Conservation (phyloP, 2,113 vertebrate genomes). For the Stercorarius parasiticus region DNA sequence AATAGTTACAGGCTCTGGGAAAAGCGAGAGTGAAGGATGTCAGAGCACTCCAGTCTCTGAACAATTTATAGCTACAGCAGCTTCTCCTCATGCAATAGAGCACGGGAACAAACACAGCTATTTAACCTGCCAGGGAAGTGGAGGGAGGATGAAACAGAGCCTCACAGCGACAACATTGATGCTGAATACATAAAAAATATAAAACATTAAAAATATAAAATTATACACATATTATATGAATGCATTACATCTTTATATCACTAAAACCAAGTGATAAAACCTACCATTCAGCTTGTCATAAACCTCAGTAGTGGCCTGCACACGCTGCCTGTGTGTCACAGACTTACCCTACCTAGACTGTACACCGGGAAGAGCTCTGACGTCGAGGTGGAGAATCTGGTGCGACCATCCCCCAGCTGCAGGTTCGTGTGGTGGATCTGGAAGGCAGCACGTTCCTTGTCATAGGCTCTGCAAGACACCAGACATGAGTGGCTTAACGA, state of each 20-base stretch:
- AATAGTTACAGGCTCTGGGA: background rate
- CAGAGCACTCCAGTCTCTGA: background rate
- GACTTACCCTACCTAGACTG: background rate
- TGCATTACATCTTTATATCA: background rate
- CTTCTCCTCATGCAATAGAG: background rate
- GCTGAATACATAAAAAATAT: background rate
- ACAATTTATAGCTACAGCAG: background rate
- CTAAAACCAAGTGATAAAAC: background rate
- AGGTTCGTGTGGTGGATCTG: background rate
- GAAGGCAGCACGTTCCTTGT: background rate
- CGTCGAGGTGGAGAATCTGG: background rate
- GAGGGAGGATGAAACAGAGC: background rate
- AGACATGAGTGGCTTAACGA: background rate
- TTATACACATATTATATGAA: background rate
- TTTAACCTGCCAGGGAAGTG: background rate
- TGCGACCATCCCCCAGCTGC: background rate
- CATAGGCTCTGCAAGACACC: background rate
- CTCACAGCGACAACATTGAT: background rate
- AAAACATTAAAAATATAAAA: background rate
- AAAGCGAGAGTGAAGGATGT: background rate
- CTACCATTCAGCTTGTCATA: background rate
- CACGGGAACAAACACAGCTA: background rate
- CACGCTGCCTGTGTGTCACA: background rate
- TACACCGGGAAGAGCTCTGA: background rate
- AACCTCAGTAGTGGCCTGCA: background rate